A percentile compares a stretch with the other conserved stretches of the same genome.
Evolutionary conservation across 1,140 invertebrate genomes (phyloP).

Genomic region (Onthophagus taurus): DNA sequence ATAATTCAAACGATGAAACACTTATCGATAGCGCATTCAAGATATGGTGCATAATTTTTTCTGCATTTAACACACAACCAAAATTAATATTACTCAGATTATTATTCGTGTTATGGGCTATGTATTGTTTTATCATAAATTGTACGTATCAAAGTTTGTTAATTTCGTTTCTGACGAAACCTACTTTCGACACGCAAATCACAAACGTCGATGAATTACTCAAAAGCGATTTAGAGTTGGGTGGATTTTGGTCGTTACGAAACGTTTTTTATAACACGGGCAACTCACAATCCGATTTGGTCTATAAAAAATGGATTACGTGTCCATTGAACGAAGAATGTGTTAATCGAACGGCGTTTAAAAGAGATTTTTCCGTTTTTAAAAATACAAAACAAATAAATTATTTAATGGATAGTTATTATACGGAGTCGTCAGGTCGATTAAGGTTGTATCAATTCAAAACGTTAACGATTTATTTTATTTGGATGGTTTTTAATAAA

Average conservation of each 20-base stretch:
- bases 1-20: not conserved
- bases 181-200: constrained; percentile 14
- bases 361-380: constrained; percentile 10
- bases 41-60: constrained; percentile 10
- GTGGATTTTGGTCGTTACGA: constrained; percentile 4
- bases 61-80: constrained; percentile 10
- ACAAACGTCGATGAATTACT: constrained; percentile 13
- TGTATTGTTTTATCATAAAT: constrained; percentile 11
- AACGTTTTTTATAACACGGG: constrained; percentile 4
- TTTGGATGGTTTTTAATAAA: constrained; percentile 1
- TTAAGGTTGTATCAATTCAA: constrained; percentile 7
- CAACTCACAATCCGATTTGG: constrained; percentile 5
- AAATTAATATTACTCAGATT: constrained; percentile 4
- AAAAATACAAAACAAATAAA: constrained; percentile 11
- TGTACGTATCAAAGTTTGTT: constrained; percentile 7
- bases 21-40: constrained; percentile 2
- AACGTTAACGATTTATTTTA: not conserved
- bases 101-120: constrained; percentile 6
- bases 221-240: constrained; percentile 7
- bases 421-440: not conserved
- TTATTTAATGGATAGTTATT: constrained; percentile 6
- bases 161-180: constrained; percentile 13
- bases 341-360: constrained; percentile 5
- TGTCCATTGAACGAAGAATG: constrained; percentile 11
- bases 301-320: constrained; percentile 6